Evolutionary conservation across 2,888 invertebrate species (phyloP).

Genomic region (Aphidoletes aphidimyza): DNA sequence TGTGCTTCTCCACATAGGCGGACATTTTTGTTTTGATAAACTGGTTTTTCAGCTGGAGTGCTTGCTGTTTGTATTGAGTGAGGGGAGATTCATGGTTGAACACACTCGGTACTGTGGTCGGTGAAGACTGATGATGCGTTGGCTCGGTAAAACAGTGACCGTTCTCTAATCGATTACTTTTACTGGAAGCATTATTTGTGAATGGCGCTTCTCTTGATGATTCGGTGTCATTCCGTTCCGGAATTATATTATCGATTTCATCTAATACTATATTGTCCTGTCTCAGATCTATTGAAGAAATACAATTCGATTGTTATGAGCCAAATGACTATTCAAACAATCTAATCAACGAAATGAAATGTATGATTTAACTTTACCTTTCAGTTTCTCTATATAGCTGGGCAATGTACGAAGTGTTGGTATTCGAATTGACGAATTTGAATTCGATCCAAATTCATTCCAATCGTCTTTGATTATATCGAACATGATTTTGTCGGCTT

Average conservation of each 20-base stretch:
- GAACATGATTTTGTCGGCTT: conserved; percentile 51
- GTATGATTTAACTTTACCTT: neutral
- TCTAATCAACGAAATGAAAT: neutral
- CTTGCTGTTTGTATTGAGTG: conserved; percentile 39
- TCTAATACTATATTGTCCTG: conserved; percentile 44
- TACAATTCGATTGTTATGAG: neutral
- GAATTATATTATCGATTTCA: conserved; percentile 27
- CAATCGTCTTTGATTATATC: conserved; percentile 49
- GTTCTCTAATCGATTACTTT: conserved; percentile 40
- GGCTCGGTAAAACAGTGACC: conserved; percentile 41
- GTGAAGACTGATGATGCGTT: neutral
- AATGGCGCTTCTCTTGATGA: neutral
- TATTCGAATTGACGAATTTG: conserved; percentile 52
- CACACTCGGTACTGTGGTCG: neutral
- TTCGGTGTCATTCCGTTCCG: neutral
- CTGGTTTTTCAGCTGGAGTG: conserved; percentile 20
- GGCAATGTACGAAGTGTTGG: conserved; percentile 37
- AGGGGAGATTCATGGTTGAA: conserved; percentile 34
- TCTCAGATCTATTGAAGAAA: conserved; percentile 13
- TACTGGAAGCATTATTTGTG: neutral
- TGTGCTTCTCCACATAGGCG: conserved; percentile 21
- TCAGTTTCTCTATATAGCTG: conserved; percentile 17
- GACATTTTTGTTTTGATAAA: conserved; percentile 52
- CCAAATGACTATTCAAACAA: neutral
- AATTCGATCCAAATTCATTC: conserved; percentile 39